Conservation (phyloP, 2,888 invertebrate species). For the Lissocephala sabroskyi region DNA sequence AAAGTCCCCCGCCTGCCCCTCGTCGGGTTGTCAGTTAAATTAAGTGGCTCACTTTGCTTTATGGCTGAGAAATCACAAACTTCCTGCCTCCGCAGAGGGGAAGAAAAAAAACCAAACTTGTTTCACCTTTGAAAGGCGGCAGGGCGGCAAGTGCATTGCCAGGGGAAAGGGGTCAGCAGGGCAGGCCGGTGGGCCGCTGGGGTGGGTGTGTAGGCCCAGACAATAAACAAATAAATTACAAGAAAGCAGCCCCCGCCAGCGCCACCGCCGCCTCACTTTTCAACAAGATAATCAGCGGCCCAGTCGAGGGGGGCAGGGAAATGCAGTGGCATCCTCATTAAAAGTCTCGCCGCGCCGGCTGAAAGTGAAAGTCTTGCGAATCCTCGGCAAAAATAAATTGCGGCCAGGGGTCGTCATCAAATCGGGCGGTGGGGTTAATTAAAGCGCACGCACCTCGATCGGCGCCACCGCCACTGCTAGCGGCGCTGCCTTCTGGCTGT, state of each 20-base stretch:
- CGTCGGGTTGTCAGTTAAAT: not conserved
- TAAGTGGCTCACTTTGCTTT: conserved; percentile 1
- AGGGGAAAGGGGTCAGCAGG: conserved; percentile 54
- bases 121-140: conserved; percentile 18
- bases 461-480: not conserved
- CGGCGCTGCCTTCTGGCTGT: too few relatives aligned
- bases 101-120: conserved; percentile 45
- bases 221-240: conserved; percentile 65
- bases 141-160: conserved; percentile 15
- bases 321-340: conserved; percentile 61
- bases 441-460: conserved; percentile 53
- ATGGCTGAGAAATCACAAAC: conserved; percentile 49
- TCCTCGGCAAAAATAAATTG: conserved; percentile 46
- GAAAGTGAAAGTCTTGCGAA: conserved; percentile 50
- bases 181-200: not conserved
- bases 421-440: conserved; percentile 61
- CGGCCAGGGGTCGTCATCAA: conserved; percentile 27
- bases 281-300: conserved; percentile 14
- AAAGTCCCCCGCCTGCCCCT: too few relatives aligned
- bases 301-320: conserved; percentile 40
- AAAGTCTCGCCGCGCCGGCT: conserved; percentile 12
- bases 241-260: conserved; percentile 37
- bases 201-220: conserved; percentile 34
- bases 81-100: conserved; percentile 40
- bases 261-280: too few relatives aligned